phyloP scores from a whole-genome alignment of 2,888 invertebrate genomes.

The Hanleya hanleyi region DNA sequence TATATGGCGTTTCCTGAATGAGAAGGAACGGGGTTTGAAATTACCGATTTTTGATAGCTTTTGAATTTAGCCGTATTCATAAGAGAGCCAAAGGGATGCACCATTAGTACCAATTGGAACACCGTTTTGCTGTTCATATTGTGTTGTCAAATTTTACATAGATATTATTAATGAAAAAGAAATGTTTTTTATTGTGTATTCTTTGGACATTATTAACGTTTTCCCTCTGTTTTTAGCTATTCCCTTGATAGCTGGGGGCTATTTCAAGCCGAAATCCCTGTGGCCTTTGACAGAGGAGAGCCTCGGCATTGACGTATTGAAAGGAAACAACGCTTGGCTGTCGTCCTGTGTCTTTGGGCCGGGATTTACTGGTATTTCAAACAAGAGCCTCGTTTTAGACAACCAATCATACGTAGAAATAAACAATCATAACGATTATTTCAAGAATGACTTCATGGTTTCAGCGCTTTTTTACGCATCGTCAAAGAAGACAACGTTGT shows the following conservation, averaged over 20 bases:
- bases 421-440: background rate
- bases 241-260: background rate
- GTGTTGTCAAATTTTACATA: too few relatives aligned
- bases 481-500: background rate
- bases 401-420: background rate
- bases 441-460: background rate
- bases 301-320: background rate
- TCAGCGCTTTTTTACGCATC: background rate
- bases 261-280: background rate
- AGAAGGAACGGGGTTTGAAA: too few relatives aligned
- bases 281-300: background rate
- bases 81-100: too few relatives aligned
- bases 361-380: background rate
- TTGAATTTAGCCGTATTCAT: too few relatives aligned
- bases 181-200: too few relatives aligned
- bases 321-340: background rate
- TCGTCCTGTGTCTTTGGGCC: background rate
- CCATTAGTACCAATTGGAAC: too few relatives aligned
- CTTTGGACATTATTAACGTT: too few relatives aligned
- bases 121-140: too few relatives aligned
- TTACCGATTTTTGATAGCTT: too few relatives aligned
- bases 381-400: background rate
- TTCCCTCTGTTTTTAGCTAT: background rate
- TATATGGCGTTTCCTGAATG: too few relatives aligned
- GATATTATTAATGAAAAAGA: too few relatives aligned